Percentiles rank a stretch among this genome's conserved stretches.
phyloP scores from a whole-genome alignment of 1,140 invertebrate genomes.

The Calycopis cecrops region DNA sequence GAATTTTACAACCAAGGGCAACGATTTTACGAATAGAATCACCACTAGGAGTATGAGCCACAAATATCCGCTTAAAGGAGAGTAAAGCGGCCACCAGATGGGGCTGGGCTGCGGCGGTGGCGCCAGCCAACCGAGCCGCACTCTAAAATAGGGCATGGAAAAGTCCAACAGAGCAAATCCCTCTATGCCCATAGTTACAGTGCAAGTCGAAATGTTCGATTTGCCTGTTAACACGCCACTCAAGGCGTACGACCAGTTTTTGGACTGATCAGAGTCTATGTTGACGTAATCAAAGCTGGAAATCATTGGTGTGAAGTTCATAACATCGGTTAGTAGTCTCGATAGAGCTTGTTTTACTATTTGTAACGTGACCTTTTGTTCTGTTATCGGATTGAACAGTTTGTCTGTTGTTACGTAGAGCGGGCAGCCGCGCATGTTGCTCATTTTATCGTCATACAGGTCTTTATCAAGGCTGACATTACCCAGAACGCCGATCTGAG shows the following conservation, averaged over 20 bases:
- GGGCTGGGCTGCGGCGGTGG: constrained; percentile 38
- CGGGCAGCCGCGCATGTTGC: constrained; percentile 48
- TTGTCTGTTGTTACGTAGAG: constrained; percentile 55
- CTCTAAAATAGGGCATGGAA: constrained; percentile 47
- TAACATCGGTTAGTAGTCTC: constrained; percentile 32
- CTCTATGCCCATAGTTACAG: constrained; percentile 43
- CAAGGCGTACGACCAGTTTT: constrained; percentile 50
- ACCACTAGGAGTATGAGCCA: constrained; percentile 47
- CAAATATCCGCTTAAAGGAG: constrained; percentile 50
- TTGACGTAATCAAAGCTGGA: constrained; percentile 42
- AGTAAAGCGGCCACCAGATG: constrained; percentile 43
- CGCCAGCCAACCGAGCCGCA: constrained; percentile 46
- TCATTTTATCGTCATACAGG: constrained; percentile 47
- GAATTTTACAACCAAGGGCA: constrained; percentile 39
- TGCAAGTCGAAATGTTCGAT: constrained; percentile 50
- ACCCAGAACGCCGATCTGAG: constrained; percentile 33
- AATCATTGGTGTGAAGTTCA: constrained; percentile 50
- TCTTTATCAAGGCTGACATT: constrained; percentile 18
- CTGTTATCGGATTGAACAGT: constrained; percentile 40
- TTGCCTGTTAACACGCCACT: constrained; percentile 44
- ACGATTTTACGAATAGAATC: constrained; percentile 37
- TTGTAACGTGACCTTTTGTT: constrained; percentile 44
- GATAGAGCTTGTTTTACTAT: constrained; percentile 43
- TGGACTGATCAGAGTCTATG: constrained; percentile 44
- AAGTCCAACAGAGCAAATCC: constrained; percentile 40